phyloP scores from a whole-genome alignment of 2,797 vertebrate species.

The Neosalanx taihuensis region DNA sequence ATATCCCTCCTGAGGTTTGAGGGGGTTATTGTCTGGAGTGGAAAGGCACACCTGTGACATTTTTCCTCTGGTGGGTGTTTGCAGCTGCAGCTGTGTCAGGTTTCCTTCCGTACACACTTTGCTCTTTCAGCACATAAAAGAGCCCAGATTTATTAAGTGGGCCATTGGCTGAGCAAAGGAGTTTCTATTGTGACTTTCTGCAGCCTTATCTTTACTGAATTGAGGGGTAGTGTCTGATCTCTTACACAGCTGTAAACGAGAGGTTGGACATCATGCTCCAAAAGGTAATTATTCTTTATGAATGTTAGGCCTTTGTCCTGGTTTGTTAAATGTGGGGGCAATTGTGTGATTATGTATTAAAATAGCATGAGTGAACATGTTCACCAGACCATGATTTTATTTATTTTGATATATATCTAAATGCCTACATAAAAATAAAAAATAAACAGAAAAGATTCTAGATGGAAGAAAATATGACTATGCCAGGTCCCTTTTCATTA shows the following conservation, averaged over 20 bases:
- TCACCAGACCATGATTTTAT: no score
- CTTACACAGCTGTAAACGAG: neutral
- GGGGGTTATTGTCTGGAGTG: conserved; percentile 48
- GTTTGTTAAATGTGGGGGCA: no score
- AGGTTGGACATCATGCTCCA: neutral
- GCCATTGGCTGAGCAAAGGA: conserved; percentile 9
- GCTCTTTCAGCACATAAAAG: conserved; percentile 37
- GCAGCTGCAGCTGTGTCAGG: conserved; percentile 45
- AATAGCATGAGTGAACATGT: no score
- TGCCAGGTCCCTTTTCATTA: conserved; percentile 34
- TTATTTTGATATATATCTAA: no score
- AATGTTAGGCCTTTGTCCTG: neutral
- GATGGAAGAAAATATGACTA: neutral
- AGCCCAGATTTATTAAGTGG: conserved; percentile 27
- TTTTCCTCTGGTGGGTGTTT: conserved; percentile 40
- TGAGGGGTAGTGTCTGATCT: neutral
- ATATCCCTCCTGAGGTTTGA: conserved; percentile 41
- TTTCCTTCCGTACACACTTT: conserved; percentile 27
- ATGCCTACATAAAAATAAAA: no score
- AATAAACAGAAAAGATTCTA: neutral
- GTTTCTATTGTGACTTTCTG: conserved; percentile 11
- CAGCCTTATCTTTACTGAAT: neutral
- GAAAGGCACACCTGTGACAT: conserved; percentile 61
- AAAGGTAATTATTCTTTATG: neutral
- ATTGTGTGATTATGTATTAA: neutral